Percentiles rank a stretch among this genome's conserved stretches.
Conservation (phyloP, 2,113 vertebrate species). For the Brachyhypopomus gauderio region DNA sequence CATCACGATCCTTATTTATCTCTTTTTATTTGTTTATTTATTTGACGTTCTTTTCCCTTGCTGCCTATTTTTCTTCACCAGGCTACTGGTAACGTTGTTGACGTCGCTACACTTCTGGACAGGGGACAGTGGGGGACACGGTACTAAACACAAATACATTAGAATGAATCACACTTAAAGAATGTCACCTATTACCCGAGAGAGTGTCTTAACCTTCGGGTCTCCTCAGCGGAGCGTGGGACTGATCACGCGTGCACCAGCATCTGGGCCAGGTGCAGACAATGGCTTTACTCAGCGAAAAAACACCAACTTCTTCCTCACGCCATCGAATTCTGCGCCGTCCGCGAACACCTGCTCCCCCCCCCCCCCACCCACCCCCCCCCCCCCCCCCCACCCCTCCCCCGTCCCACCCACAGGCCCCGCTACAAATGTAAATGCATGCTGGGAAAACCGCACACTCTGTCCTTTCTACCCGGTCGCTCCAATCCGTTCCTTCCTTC, state of each 20-base stretch:
- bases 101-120: too few species aligned
- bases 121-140: too few species aligned
- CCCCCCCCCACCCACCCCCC: neutral
- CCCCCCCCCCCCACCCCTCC: neutral
- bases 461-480: neutral
- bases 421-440: slow-evolving; percentile 14
- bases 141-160: neutral
- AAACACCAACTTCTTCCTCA: neutral
- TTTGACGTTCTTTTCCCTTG: too few species aligned
- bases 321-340: too few species aligned
- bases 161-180: neutral
- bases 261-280: neutral
- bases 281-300: slow-evolving; percentile 22
- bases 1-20: too few species aligned
- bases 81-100: too few species aligned
- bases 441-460: neutral
- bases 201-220: neutral
- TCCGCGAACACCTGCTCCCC: neutral
- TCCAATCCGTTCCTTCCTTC: slow-evolving; percentile 12
- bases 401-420: neutral
- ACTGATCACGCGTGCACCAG: neutral
- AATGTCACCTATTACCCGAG: neutral
- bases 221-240: neutral
- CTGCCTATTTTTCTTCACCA: too few species aligned
- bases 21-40: too few species aligned